These are phyloP conservation scores for Corapipo altera DNA, from an alignment of 2,113 vertebrate species.

Conservation along the genomic window DNA sequence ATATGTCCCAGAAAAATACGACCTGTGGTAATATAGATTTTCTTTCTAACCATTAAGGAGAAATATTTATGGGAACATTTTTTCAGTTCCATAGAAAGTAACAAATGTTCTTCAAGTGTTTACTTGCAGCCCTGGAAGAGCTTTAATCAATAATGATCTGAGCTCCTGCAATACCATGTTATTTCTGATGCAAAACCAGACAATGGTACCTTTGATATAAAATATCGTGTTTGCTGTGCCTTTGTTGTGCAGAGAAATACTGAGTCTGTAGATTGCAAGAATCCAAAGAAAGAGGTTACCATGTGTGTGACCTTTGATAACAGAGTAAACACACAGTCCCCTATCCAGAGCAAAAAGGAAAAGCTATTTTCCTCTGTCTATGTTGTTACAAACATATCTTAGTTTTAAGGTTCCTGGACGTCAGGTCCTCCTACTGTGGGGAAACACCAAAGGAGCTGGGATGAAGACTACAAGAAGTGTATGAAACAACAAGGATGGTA, in stretches of 20 bases:
- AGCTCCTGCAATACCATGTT: neutral
- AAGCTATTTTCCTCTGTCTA: neutral
- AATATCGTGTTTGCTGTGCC: neutral
- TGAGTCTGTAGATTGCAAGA: neutral
- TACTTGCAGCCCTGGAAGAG: neutral
- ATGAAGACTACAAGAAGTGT: neutral
- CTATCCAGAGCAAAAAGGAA: neutral
- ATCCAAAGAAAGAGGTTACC: neutral
- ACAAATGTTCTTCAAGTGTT: neutral
- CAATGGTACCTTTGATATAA: neutral
- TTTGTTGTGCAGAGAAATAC: neutral
- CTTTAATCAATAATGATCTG: neutral
- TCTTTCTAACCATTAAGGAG: neutral
- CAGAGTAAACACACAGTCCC: accelerated
- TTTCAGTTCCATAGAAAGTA: neutral
- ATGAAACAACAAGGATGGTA: neutral
- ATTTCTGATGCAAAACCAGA: neutral
- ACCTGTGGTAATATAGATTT: neutral
- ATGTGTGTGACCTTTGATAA: neutral
- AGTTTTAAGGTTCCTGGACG: neutral
- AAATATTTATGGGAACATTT: neutral
- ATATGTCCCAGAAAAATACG: neutral
- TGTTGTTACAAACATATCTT: neutral
- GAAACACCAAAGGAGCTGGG: neutral
- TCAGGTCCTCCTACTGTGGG: neutral